A percentile compares a stretch with the other conserved stretches of the same genome.
phyloP scores from a whole-genome alignment of 1,140 invertebrate genomes.

The Papilio dardanus region DNA sequence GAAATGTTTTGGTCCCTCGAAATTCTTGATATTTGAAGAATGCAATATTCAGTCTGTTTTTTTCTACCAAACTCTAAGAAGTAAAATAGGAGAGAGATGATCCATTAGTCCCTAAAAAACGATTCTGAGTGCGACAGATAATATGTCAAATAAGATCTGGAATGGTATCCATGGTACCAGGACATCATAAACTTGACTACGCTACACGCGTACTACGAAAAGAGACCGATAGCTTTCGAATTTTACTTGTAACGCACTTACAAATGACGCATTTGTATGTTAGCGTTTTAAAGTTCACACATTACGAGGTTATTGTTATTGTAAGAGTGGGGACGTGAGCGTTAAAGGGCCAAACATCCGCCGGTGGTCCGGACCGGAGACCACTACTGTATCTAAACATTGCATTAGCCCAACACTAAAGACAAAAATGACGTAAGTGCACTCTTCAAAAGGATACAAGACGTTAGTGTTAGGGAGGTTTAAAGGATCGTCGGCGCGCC shows the following conservation, averaged over 20 bases:
- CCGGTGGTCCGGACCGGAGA: slow-evolving; percentile 60
- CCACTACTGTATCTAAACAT: slow-evolving; percentile 56
- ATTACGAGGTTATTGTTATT: slow-evolving; percentile 59
- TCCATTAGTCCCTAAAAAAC: no score
- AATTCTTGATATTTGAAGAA: not conserved
- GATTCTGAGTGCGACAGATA: no score
- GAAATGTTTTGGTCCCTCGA: not conserved
- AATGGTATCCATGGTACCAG: not conserved
- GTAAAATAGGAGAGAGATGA: no score
- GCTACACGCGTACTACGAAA: not conserved
- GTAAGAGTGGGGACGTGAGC: slow-evolving; percentile 54
- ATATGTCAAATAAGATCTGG: no score
- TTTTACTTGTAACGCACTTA: slow-evolving; percentile 18
- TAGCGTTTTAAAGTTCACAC: slow-evolving; percentile 55
- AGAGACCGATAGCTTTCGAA: not conserved
- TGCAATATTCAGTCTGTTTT: not conserved
- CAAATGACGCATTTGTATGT: slow-evolving; percentile 42
- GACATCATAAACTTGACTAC: not conserved
- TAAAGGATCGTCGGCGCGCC: slow-evolving; percentile 56
- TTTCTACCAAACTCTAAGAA: no score
- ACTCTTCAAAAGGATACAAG: slow-evolving; percentile 41
- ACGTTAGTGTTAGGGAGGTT: slow-evolving; percentile 48
- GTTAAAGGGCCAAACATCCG: slow-evolving; percentile 60
- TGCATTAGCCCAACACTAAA: slow-evolving; percentile 40
- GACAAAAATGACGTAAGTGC: slow-evolving; percentile 44